Conservation (phyloP, 2,113 vertebrate genomes). For the Paracanthobrama guichenoti region DNA sequence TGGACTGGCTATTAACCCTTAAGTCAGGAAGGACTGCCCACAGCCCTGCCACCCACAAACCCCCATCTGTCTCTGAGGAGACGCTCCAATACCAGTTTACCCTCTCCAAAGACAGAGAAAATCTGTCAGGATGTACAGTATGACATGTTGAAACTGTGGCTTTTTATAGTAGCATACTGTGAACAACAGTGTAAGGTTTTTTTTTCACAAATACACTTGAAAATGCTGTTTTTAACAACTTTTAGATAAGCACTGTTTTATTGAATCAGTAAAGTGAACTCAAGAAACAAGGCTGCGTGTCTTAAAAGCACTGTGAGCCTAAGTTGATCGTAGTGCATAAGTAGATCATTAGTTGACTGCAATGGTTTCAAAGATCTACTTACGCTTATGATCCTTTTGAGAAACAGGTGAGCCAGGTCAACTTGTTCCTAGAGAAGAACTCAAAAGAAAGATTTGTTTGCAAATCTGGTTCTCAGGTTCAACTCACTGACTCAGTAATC, state of each 20-base stretch:
- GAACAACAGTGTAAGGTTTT: background rate
- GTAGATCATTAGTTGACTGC: no score
- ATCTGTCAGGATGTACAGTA: conserved; percentile 16
- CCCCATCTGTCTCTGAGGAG: conserved; percentile 54
- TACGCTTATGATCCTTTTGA: background rate
- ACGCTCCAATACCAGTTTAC: conserved; percentile 38
- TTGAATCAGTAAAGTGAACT: background rate
- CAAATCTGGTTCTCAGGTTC: background rate
- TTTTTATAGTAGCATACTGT: background rate
- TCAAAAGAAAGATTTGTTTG: background rate
- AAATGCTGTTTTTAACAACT: background rate
- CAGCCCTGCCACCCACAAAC: conserved; percentile 44
- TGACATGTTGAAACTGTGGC: background rate
- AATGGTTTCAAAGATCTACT: background rate
- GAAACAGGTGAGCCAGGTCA: background rate
- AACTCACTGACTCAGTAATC: background rate
- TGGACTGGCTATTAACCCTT: conserved; percentile 53
- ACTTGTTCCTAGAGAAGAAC: background rate
- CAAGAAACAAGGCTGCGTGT: background rate
- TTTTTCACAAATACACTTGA: background rate
- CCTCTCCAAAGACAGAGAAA: conserved; percentile 28
- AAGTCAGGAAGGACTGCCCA: conserved; percentile 44
- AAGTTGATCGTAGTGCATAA: no score
- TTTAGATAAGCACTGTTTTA: background rate
- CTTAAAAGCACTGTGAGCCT: no score